Evolutionary conservation across 2,113 vertebrate genomes (phyloP).

Genomic region (Toxotes chatareus): DNA sequence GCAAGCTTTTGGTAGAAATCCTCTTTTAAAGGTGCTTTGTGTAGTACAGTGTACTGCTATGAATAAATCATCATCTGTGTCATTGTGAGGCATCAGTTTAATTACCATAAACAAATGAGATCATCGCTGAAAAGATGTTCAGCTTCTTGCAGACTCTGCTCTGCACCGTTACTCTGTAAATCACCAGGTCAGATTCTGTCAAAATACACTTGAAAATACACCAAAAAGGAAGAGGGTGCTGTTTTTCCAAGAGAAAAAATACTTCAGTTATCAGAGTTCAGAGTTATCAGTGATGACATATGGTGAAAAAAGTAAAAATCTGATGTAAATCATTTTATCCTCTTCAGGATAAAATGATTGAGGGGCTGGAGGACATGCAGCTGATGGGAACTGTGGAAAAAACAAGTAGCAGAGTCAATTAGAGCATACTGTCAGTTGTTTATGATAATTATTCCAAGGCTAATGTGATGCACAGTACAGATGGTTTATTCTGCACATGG

Average conservation of each 20-base stretch:
- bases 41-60: not conserved
- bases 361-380: not conserved
- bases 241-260: not conserved
- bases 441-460: not conserved
- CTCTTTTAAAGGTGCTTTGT: slow-evolving; percentile 16
- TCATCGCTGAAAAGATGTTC: not conserved
- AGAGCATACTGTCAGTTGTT: not conserved
- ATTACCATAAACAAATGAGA: slow-evolving; percentile 9
- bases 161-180: not conserved
- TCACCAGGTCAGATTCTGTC: not conserved
- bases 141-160: not conserved
- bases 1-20: slow-evolving; percentile 3
- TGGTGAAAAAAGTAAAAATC: not conserved
- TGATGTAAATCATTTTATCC: not conserved
- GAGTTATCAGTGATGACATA: slow-evolving; percentile 1
- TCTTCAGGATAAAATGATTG: slow-evolving; percentile 3
- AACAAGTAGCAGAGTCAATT: not conserved
- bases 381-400: not conserved
- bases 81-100: not conserved
- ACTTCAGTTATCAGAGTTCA: not conserved
- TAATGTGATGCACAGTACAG: not conserved
- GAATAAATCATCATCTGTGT: not conserved
- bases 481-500: slow-evolving; percentile 38
- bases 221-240: not conserved
- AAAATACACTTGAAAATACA: not conserved